Conservation (phyloP, 2,888 invertebrate genomes). For the Syrista parreyssii region DNA sequence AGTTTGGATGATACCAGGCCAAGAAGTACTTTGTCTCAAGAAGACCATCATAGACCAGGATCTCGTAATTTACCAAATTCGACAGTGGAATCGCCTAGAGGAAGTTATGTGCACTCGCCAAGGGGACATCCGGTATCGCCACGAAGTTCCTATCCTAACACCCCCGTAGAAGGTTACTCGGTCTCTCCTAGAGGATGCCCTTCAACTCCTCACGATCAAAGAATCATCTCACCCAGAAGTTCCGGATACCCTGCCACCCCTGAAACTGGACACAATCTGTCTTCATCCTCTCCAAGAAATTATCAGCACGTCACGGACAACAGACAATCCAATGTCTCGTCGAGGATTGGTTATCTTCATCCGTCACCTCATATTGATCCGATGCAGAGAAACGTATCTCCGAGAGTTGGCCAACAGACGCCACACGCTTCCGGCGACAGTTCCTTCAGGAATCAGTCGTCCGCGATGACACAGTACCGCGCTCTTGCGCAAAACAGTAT, state of each 20-base stretch:
- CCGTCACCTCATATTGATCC: constrained; percentile 42
- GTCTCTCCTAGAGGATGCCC: constrained; percentile 50
- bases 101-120: constrained; percentile 48
- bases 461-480: constrained; percentile 38
- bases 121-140: constrained; percentile 56
- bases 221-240: constrained; percentile 52
- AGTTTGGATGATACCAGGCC: constrained; percentile 65
- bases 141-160: constrained; percentile 51
- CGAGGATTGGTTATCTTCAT: constrained; percentile 42
- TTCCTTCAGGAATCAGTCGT: constrained; percentile 40
- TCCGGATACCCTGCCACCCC: constrained; percentile 50
- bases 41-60: constrained; percentile 54
- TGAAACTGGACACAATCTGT: constrained; percentile 42
- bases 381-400: constrained; percentile 40
- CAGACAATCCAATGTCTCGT: constrained; percentile 45
- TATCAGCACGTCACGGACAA: constrained; percentile 47
- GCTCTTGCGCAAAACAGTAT: constrained; percentile 32
- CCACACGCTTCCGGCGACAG: constrained; percentile 25
- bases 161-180: constrained; percentile 47
- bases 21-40: constrained; percentile 56
- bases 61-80: constrained; percentile 56
- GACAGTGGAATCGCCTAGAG: constrained; percentile 49
- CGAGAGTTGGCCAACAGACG: constrained; percentile 35
- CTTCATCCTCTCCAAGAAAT: constrained; percentile 45
- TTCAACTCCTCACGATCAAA: constrained; percentile 52